phyloP scores from a whole-genome alignment of 2,888 invertebrate genomes.

The Trichogramma evanescens region DNA sequence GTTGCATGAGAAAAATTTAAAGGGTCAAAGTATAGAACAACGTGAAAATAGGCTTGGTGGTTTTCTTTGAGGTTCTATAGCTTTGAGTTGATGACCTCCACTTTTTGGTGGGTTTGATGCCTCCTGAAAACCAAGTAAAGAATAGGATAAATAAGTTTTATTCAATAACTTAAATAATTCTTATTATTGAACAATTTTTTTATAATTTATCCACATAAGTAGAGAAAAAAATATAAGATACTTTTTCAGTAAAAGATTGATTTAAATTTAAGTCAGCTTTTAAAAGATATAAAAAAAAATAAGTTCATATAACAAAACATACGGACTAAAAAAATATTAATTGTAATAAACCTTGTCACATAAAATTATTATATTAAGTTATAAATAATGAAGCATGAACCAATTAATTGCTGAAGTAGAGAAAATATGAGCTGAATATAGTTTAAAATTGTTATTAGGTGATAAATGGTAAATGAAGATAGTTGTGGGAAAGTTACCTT shows the following conservation, averaged over 20 bases:
- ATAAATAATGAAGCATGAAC: too few relatives aligned
- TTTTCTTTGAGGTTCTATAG: constrained; percentile 72
- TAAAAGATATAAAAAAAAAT: neutral
- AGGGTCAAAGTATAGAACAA: constrained; percentile 82
- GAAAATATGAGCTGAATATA: too few relatives aligned
- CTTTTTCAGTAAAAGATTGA: neutral
- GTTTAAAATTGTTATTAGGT: too few relatives aligned
- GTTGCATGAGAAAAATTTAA: constrained; percentile 30
- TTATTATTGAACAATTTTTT: neutral
- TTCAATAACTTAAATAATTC: constrained; percentile 1
- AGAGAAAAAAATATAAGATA: neutral
- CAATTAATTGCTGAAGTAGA: too few relatives aligned
- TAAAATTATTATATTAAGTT: too few relatives aligned
- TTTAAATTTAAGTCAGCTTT: neutral
- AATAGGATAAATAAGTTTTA: neutral
- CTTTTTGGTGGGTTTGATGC: constrained; percentile 83
- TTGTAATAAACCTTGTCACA: neutral
- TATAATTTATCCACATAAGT: neutral
- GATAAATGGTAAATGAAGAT: constrained; percentile 19
- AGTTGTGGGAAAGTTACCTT: constrained; percentile 43
- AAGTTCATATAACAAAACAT: neutral
- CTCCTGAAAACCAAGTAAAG: constrained; percentile 54
- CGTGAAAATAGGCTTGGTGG: constrained; percentile 79
- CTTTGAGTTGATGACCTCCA: constrained; percentile 70
- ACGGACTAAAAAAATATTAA: neutral